Evolutionary conservation across 2,797 vertebrate genomes (phyloP).

Genomic region (Limosa lapponica): DNA sequence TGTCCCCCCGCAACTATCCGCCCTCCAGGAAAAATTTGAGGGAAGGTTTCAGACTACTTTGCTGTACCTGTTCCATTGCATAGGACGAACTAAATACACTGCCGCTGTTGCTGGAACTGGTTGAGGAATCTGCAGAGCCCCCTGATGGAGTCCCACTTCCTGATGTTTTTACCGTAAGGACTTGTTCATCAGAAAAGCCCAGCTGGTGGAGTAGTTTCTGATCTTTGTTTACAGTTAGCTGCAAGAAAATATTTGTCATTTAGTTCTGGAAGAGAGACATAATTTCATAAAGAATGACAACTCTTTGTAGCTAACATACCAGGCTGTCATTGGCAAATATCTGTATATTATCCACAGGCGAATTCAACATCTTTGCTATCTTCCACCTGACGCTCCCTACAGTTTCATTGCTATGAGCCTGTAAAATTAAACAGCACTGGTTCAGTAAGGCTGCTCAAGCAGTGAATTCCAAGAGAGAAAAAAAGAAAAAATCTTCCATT

Average conservation of each 20-base stretch:
- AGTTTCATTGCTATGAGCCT: conserved; percentile 99
- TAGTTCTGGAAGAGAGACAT: not conserved
- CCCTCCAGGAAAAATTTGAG: not conserved
- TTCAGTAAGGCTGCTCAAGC: not conserved
- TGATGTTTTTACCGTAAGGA: conserved; percentile 94
- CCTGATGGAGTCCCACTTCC: conserved; percentile 96
- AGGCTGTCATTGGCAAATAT: conserved; percentile 98
- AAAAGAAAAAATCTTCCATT: not conserved
- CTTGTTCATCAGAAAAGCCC: conserved; percentile 95
- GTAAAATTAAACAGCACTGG: conserved; percentile 20
- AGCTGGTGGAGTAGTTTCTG: conserved; percentile 98
- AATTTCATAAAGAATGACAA: not conserved
- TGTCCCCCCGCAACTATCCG: rapidly evolving
- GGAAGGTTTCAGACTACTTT: not conserved
- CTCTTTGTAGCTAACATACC: conserved; percentile 80
- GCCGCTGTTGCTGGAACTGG: conserved; percentile 86
- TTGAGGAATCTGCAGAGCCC: conserved; percentile 92
- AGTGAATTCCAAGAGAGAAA: not conserved
- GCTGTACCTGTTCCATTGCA: conserved; percentile 92
- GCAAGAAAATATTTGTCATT: conserved; percentile 38
- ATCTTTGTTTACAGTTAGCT: conserved; percentile 98
- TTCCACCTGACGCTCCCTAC: conserved; percentile 97
- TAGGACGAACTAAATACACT: conserved; percentile 94
- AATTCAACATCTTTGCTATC: conserved; percentile 94
- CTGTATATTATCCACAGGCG: conserved; percentile 95